Evolutionary conservation across 2,888 invertebrate genomes (phyloP).

Genomic region (Pseudococcus viburni): DNA sequence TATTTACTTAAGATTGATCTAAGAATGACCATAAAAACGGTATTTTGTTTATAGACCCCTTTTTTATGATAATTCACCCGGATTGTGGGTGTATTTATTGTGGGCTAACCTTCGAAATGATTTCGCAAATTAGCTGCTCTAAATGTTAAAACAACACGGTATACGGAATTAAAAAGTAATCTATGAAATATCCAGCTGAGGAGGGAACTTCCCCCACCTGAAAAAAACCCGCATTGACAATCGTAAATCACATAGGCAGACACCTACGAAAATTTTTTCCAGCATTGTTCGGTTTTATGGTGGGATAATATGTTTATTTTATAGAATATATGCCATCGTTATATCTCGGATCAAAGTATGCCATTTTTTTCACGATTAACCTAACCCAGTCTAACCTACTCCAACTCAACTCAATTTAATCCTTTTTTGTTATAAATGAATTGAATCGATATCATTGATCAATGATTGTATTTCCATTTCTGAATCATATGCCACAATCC

Average conservation of each 20-base stretch:
- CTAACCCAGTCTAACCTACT: background rate
- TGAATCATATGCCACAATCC: no score
- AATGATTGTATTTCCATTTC: no score
- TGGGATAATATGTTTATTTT: background rate
- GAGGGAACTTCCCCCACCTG: background rate
- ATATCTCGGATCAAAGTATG: background rate
- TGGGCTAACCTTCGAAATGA: background rate
- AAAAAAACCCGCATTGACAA: background rate
- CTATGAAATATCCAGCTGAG: background rate
- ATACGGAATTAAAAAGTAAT: background rate
- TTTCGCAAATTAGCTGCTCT: background rate
- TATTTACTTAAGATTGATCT: background rate
- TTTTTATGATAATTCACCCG: background rate
- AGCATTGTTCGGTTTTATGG: background rate
- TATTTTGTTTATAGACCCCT: background rate
- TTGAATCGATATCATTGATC: no score
- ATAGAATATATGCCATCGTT: background rate
- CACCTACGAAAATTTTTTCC: background rate
- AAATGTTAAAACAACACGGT: background rate
- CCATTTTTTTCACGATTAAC: background rate
- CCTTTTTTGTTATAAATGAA: no score
- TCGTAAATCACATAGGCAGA: background rate
- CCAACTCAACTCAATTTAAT: background rate
- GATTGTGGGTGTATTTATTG: background rate
- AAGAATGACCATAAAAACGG: background rate